phyloP scores from a whole-genome alignment of 1,140 invertebrate species.

The Wiebesia pumilae region DNA sequence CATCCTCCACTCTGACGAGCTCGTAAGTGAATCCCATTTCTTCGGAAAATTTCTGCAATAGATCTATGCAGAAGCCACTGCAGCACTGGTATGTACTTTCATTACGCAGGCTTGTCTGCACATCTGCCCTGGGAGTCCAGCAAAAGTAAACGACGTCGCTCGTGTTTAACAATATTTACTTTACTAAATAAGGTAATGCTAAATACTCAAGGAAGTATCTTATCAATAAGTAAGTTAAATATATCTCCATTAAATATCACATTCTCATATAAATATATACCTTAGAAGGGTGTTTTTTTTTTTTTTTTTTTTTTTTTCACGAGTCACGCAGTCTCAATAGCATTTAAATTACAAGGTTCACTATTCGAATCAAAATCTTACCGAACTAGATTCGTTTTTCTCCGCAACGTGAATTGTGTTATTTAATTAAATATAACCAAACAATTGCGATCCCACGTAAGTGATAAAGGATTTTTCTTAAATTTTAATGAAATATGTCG shows the following conservation, averaged over 20 bases:
- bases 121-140: neutral
- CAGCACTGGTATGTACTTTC: slow-evolving; percentile 84
- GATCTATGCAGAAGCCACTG: slow-evolving; percentile 97
- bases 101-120: slow-evolving; percentile 35
- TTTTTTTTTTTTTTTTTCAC: no score
- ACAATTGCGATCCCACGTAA: neutral
- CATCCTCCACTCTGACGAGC: slow-evolving; percentile 94
- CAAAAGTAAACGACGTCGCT: neutral
- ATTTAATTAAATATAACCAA: neutral
- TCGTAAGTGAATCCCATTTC: slow-evolving; percentile 97
- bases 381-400: neutral
- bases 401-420: neutral
- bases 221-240: neutral
- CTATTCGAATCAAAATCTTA: neutral
- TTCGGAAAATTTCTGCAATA: slow-evolving; percentile 92
- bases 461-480: neutral
- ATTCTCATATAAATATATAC: neutral
- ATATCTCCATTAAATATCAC: neutral
- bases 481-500: neutral
- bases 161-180: neutral
- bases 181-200: neutral
- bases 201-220: neutral
- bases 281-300: neutral
- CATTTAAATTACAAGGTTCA: neutral
- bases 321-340: no score